Conservation (phyloP, 2,113 vertebrate genomes). For the Apaloderma vittatum region DNA sequence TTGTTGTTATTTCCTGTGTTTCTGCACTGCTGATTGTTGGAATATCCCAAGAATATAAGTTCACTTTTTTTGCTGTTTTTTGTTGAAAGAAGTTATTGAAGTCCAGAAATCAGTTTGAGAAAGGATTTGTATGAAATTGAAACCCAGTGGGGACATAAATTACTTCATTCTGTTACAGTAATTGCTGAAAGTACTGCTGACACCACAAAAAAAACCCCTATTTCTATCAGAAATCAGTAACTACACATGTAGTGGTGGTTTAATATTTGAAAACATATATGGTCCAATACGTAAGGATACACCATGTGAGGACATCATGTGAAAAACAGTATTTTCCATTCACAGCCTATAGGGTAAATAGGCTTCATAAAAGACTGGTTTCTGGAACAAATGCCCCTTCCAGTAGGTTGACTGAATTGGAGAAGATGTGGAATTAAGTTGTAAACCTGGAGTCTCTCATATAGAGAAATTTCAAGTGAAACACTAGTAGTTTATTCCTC, state of each 20-base stretch:
- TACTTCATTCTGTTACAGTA: neutral
- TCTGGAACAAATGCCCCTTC: neutral
- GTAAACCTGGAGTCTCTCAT: neutral
- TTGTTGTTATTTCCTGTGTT: neutral
- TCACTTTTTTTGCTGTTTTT: neutral
- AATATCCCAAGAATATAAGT: neutral
- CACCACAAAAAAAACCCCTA: neutral
- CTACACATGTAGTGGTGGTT: neutral
- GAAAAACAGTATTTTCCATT: neutral
- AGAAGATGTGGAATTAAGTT: neutral
- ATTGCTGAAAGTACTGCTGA: neutral
- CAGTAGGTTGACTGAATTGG: neutral
- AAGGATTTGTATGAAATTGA: neutral
- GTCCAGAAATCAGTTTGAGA: neutral
- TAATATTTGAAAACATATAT: neutral
- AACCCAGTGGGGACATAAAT: neutral
- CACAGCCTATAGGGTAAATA: neutral
- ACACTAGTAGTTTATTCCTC: neutral
- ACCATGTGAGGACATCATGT: rapidly evolving
- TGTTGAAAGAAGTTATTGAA: rapidly evolving
- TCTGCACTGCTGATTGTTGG: neutral
- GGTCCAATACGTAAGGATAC: neutral
- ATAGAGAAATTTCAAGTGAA: neutral
- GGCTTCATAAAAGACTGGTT: neutral
- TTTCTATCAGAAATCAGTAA: neutral